Evolutionary conservation across 2,113 vertebrate genomes (phyloP).

Genomic region (Entomyzon cyanotis): DNA sequence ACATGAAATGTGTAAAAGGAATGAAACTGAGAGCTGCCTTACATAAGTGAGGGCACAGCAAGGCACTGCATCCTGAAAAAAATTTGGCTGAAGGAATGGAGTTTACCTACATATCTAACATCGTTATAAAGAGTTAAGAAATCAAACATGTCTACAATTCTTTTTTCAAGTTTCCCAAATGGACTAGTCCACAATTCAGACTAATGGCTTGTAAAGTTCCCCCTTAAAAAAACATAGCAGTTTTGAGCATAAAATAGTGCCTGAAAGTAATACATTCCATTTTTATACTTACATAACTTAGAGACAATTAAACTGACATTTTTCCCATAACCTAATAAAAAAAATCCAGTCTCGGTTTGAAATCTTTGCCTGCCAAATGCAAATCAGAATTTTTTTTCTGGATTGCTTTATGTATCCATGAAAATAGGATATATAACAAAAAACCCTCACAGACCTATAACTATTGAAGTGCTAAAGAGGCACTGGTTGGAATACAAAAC

Average conservation of each 20-base stretch:
- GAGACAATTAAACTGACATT: constrained; percentile 46
- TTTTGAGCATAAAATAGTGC: constrained; percentile 34
- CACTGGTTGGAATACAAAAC: not conserved
- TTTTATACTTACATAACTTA: constrained; percentile 30
- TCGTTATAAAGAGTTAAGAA: not conserved
- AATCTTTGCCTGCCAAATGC: constrained; percentile 4
- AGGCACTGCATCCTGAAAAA: not conserved
- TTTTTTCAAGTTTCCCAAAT: constrained; percentile 10
- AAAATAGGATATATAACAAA: constrained; percentile 40
- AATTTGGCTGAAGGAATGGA: not conserved
- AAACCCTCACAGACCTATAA: constrained; percentile 27
- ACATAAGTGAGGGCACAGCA: not conserved
- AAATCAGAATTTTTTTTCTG: constrained; percentile 35
- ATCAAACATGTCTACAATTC: not conserved
- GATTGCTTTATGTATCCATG: constrained; percentile 40
- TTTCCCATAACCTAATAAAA: constrained; percentile 22
- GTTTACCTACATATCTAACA: not conserved
- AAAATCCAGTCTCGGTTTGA: not conserved
- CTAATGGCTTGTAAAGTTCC: constrained; percentile 30
- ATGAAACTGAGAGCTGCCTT: not conserved
- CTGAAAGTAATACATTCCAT: constrained; percentile 27
- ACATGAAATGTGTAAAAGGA: not conserved
- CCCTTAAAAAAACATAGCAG: not conserved
- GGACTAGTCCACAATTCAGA: not conserved
- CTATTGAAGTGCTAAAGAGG: constrained; percentile 5